A percentile compares a stretch with the other conserved stretches of the same genome.
phyloP scores from a whole-genome alignment of 2,113 vertebrate species.

The Pituophis catenifer region DNA sequence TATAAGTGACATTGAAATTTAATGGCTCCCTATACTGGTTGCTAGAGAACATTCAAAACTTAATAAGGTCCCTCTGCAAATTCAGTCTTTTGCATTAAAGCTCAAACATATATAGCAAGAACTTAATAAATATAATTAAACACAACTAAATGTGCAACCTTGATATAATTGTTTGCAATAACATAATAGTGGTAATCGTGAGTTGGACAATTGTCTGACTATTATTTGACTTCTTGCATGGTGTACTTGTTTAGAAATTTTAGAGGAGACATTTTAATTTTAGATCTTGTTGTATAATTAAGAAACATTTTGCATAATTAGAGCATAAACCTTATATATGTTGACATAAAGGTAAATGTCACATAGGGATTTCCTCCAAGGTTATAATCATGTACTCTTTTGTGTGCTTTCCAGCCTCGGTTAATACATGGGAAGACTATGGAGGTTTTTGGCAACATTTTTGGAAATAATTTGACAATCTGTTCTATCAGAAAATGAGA shows the following conservation, averaged over 20 bases:
- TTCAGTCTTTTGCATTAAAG: not conserved
- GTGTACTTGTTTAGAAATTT: not conserved
- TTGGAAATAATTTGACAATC: not conserved
- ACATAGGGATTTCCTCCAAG: not conserved
- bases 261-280: not conserved
- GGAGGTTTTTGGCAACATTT: not conserved
- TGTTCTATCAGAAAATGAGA: not conserved
- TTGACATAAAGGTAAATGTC: not conserved
- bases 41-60: not conserved
- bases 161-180: not conserved
- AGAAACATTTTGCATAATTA: not conserved
- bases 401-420: not conserved
- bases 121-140: not conserved
- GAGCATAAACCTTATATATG: not conserved
- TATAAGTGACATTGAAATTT: not conserved
- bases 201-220: not conserved
- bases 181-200: not conserved
- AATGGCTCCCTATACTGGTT: not conserved
- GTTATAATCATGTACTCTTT: not conserved
- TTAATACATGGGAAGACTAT: not conserved
- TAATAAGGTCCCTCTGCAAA: not conserved
- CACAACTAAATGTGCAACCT: not conserved
- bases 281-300: not conserved
- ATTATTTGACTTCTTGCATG: not conserved
- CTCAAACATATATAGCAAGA: not conserved